Evolutionary conservation across 1,140 invertebrate species (phyloP).

Genomic region (Drosophila busckii): DNA sequence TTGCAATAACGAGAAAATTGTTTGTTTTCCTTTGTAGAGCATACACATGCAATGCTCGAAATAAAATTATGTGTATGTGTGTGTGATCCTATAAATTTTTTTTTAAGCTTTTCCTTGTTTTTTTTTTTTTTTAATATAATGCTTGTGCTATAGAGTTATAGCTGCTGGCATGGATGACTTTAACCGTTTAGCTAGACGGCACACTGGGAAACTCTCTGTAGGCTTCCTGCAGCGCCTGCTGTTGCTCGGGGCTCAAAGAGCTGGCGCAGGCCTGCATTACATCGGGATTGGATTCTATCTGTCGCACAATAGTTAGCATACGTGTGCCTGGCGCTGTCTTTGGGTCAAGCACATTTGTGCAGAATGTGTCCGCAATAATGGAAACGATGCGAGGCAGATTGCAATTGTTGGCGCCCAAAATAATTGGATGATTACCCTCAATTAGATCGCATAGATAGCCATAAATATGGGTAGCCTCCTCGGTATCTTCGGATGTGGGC

Average conservation of each 20-base stretch:
- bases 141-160: no score
- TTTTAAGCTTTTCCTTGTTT: no score
- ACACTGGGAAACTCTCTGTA: constrained; percentile 63
- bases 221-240: constrained; percentile 88
- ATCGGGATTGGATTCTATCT: constrained; percentile 86
- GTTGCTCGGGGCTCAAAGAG: constrained; percentile 87
- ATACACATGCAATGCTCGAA: no score
- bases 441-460: constrained; percentile 96
- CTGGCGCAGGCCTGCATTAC: constrained; percentile 91
- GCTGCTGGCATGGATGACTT: not conserved
- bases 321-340: constrained; percentile 81
- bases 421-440: constrained; percentile 91
- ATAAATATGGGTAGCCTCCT: constrained; percentile 97
- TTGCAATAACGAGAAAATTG: no score
- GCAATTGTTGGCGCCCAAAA: constrained; percentile 90
- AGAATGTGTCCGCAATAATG: constrained; percentile 94
- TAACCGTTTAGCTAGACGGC: constrained; percentile 28
- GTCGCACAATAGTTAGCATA: constrained; percentile 85
- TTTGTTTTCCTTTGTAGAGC: no score
- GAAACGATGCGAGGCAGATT: constrained; percentile 94
- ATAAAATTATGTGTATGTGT: no score
- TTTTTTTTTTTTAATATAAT: no score
- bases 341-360: constrained; percentile 87
- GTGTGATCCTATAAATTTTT: no score
- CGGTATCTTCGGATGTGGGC: constrained; percentile 95